Percentiles rank a stretch among this genome's conserved stretches.
phyloP scores from a whole-genome alignment of 1,140 invertebrate species.

The Brachionus koreanus region DNA sequence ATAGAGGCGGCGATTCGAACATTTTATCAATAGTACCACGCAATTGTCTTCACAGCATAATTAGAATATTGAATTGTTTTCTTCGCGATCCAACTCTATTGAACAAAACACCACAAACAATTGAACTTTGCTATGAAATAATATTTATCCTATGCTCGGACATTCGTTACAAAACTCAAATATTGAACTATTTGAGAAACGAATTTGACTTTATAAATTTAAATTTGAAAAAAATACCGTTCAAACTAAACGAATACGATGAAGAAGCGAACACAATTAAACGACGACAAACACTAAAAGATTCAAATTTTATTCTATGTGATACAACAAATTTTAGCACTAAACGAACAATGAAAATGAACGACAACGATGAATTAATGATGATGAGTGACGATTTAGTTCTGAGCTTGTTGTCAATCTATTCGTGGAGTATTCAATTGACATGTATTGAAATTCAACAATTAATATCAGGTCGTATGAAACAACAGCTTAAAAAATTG shows the following conservation, averaged over 20 bases:
- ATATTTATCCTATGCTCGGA: background rate
- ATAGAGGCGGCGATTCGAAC: background rate
- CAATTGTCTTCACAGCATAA: conserved; percentile 20
- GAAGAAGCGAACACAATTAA: background rate
- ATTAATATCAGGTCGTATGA: background rate
- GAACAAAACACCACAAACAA: conserved; percentile 12
- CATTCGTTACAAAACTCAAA: background rate
- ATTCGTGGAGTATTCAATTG: conserved; percentile 9
- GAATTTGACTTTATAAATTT: conserved; percentile 19
- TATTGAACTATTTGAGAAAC: conserved; percentile 12
- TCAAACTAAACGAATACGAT: background rate
- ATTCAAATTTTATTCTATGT: background rate
- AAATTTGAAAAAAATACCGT: conserved; percentile 9
- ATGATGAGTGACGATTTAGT: background rate
- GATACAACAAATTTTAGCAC: background rate
- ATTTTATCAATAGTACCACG: conserved; percentile 36
- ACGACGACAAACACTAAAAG: background rate
- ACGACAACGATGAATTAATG: background rate
- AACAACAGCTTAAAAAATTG: conserved; percentile 2
- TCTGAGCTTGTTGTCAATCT: background rate
- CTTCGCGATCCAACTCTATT: background rate
- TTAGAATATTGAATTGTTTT: background rate
- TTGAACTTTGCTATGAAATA: background rate
- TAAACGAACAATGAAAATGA: background rate
- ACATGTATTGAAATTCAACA: conserved; percentile 32